Evolutionary conservation across 1,140 invertebrate species (phyloP), one percentile per base, ranked within the genome.

Genomic region (Arion vulgaris): DNA sequence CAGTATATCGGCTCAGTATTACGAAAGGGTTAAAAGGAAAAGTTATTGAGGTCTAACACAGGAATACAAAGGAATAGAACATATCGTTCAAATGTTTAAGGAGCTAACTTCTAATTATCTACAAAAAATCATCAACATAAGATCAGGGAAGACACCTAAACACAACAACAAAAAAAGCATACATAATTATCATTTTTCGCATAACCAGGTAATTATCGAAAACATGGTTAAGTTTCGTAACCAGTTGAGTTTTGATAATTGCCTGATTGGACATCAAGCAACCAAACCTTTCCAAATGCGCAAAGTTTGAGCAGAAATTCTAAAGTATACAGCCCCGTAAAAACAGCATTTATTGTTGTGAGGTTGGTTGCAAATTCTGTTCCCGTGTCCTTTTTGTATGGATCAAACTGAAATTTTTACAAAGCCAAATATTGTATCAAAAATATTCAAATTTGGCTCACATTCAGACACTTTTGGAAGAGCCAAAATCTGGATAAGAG

Each of bases 281-380:
- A 49, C 28, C 89, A 88, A 91, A 99, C 98, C 97, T 97, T 97
- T 95, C 97, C 97, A 94, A 97, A 98, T 91, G 97, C 97, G 94
- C 97, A 95, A 93, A 99, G 94, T 95, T 99, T 99, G 94, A 98
- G 95, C 91, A 97, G 95, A 94, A 97, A 98, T 95, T 99, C 98
- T 94, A 98, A 94, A 92, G 97, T 95, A 95, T 98, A 99, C 94
- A 98, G 95, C 92, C 96, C 94, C 92, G 97, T 98, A 95, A 99
- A 98, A 93, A 96, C 94, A 94, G 96, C 95, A 95, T 98, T 98
- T 95, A 98, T 96, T 93, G 95, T 95, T 93, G 85, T 84, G 41
- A 90, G 87, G 66, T 86, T 85, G 36, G 66, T 38, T 34, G 82
- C 84, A 84, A 84, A 83, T 13, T 83, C 83, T 68, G 83, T 49